Conservation (phyloP, 2,113 vertebrate genomes). For the Sceloporus undulatus region DNA sequence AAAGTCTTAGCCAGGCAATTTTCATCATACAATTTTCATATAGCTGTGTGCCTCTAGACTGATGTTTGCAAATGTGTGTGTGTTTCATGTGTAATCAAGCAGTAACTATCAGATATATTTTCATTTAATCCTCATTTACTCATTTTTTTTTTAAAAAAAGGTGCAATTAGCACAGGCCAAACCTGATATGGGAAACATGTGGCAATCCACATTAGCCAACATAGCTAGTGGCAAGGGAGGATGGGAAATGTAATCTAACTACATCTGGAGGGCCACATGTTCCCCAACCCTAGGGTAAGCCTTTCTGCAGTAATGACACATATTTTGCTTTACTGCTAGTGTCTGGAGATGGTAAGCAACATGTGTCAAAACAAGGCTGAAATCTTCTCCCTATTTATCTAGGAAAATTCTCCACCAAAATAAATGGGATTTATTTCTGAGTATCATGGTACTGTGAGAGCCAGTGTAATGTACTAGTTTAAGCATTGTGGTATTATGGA, state of each 20-base stretch:
- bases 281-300: neutral
- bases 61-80: neutral
- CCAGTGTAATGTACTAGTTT: neutral
- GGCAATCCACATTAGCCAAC: no score
- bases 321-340: neutral
- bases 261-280: no score
- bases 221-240: no score
- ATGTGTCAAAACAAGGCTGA: conserved; percentile 6
- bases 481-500: neutral
- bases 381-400: neutral
- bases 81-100: neutral
- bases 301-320: neutral
- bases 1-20: neutral
- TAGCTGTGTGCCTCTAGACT: neutral
- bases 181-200: no score
- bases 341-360: conserved; percentile 51
- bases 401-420: neutral
- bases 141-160: conserved; percentile 30
- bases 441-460: neutral
- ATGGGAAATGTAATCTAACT: no score
- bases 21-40: conserved; percentile 8
- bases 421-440: neutral
- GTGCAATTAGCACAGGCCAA: neutral
- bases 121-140: conserved; percentile 5
- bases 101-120: conserved; percentile 20